Conservation (phyloP, 2,113 vertebrate genomes). For the Podiceps cristatus region DNA sequence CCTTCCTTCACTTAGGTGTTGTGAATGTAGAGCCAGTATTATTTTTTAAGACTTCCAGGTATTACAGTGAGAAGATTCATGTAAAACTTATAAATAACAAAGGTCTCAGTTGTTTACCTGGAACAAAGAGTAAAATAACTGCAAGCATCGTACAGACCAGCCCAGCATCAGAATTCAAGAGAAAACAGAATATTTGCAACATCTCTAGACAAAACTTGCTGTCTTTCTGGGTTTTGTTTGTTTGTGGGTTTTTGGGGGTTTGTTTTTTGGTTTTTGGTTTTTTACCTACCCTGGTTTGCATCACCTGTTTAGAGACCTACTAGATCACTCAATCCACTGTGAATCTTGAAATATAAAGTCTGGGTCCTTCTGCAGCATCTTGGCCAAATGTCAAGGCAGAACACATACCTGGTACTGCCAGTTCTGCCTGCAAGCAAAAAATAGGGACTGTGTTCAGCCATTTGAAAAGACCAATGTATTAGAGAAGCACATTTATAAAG, state of each 20-base stretch:
- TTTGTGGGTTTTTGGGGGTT: background rate
- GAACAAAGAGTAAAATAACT: background rate
- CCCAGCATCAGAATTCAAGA: background rate
- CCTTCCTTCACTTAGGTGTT: background rate
- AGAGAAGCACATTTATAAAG: fast-evolving
- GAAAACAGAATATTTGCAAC: background rate
- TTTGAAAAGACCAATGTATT: background rate
- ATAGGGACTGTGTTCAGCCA: background rate
- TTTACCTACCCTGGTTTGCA: background rate
- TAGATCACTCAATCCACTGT: background rate
- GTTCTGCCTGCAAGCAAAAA: background rate
- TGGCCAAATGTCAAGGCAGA: background rate
- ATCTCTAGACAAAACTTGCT: background rate
- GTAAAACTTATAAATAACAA: background rate
- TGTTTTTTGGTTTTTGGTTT: no score
- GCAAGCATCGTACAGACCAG: background rate
- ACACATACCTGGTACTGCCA: fast-evolving
- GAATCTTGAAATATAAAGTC: background rate
- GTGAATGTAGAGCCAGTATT: background rate
- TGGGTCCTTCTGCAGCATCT: background rate
- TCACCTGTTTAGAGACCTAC: background rate
- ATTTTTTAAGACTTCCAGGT: background rate
- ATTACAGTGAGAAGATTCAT: background rate
- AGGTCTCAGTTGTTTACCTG: background rate
- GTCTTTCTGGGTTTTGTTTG: background rate